A percentile compares a stretch with the other conserved stretches of the same genome.
Evolutionary conservation across 2,797 vertebrate species (phyloP).

Genomic region (Spinus olivaceus): DNA sequence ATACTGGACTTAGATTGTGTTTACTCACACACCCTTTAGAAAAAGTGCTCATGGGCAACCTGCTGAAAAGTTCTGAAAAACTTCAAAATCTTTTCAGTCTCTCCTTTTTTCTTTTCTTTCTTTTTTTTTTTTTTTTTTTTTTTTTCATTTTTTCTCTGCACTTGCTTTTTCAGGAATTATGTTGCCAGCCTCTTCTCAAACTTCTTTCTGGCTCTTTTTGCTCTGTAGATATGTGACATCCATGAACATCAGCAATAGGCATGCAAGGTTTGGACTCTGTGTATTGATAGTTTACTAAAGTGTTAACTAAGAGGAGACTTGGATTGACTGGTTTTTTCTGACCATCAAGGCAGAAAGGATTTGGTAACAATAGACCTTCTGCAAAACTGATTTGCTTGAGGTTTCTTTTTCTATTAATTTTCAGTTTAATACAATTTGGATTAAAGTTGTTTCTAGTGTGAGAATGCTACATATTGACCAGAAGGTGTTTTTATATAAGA

Average conservation of each 20-base stretch:
- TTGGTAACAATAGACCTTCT: neutral
- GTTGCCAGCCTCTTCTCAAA: neutral
- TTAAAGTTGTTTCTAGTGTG: neutral
- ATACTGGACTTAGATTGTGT: neutral
- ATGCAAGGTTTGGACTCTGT: neutral
- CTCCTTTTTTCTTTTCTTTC: too few relatives aligned
- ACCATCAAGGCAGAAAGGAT: neutral
- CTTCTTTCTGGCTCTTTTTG: neutral
- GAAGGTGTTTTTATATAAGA: neutral
- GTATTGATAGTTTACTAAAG: neutral
- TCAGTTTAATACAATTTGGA: neutral
- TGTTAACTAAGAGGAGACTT: neutral
- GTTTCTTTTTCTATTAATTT: neutral
- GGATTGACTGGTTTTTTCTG: neutral
- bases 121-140: neutral
- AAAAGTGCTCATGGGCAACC: neutral
- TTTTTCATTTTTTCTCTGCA: too few relatives aligned
- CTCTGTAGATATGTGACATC: neutral
- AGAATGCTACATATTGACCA: neutral
- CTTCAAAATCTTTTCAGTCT: neutral
- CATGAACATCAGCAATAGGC: neutral
- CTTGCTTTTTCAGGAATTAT: neutral
- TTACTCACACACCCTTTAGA: neutral
- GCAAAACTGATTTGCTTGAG: neutral
- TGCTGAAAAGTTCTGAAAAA: neutral